Base-by-base conservation (phyloP, 1,140 invertebrate genomes). In the Aphelenchoides fujianensis region DNA sequence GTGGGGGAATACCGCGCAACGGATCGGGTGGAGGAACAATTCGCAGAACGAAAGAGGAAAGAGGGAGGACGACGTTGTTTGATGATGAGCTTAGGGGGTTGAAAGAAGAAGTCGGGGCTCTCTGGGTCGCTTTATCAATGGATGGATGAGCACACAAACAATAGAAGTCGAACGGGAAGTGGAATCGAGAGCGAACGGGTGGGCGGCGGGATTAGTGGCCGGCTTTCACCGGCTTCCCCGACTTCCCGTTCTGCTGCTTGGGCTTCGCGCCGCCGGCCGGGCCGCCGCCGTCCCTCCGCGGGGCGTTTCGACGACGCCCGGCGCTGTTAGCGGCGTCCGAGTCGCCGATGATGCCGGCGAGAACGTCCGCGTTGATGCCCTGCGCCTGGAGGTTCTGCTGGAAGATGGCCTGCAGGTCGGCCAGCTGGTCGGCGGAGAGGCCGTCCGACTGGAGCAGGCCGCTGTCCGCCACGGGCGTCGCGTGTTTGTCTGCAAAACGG, bases 371-470 rank as follows among this genome's bases (percentile, higher is more conserved):
- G 35, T 70, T 59, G 35, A 72, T 72, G 34, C 70, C 70, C 52
- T 81, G 37, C 2, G 79, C 72, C 7, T 72, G 64, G 16, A 79
- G 37, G 3, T 55, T 35, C 54, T 79, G 69, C 28, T 71, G 54
- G 19, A 82, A 62, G 23, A 62, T 36, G 12, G 71, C 70, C 48
- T 82, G 79, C 57, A 82, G 70, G 19, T 76, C 81, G 27, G 79
- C 81, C 2, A 82, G 69, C 35, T 80, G 78, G 27, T 84, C 81
- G 28, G 75, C 73, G 27, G 79, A 77, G 7, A 82, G 69, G 28
- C 53, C 70, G n/a, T 84, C 74, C 0, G 81, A 84, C 57, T 80
- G 57, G 68, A 84, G 78, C 23, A 78, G 67, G 28, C 74, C 74
- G 3, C 71, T 66, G 12, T 70, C 73, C 12, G 77, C 80, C n/a